Evolutionary conservation across 1,140 invertebrate species (phyloP).

Genomic region (Pseudomyrmex flavicornis): DNA sequence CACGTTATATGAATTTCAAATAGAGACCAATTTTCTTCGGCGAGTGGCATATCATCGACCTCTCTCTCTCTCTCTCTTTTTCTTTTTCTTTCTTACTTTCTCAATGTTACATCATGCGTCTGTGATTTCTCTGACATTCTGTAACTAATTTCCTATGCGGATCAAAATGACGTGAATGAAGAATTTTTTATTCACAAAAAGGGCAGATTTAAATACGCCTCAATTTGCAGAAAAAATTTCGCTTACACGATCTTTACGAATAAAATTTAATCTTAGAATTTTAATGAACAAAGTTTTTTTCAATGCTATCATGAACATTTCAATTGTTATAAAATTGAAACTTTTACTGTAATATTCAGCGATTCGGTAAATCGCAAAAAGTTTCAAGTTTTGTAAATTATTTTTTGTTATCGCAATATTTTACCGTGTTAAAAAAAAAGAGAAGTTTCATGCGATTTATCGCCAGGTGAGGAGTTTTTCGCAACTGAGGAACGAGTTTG

Average conservation of each 20-base stretch:
- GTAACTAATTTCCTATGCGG: too few species aligned
- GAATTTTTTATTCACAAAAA: too few species aligned
- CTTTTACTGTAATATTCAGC: too few species aligned
- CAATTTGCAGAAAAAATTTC: too few species aligned
- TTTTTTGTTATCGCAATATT: background rate
- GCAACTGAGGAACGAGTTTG: conserved; percentile 95
- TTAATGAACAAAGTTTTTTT: too few species aligned
- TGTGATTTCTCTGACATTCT: background rate
- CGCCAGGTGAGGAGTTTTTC: conserved; percentile 94
- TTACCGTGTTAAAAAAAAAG: background rate
- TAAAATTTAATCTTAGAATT: too few species aligned
- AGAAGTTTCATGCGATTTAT: background rate
- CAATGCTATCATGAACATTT: too few species aligned
- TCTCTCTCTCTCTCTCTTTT: background rate
- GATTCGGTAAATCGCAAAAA: background rate
- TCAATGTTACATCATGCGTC: background rate
- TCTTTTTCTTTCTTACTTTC: too few species aligned
- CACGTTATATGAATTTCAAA: conserved; percentile 85
- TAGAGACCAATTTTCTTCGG: conserved; percentile 77
- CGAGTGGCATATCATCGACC: conserved; percentile 65
- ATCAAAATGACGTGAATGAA: too few species aligned
- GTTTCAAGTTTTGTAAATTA: background rate
- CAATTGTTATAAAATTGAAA: too few species aligned
- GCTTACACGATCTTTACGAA: too few species aligned
- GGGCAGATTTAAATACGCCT: too few species aligned